Base-by-base conservation (phyloP, 2,113 vertebrate genomes). In the Phylloscopus trochilus region DNA sequence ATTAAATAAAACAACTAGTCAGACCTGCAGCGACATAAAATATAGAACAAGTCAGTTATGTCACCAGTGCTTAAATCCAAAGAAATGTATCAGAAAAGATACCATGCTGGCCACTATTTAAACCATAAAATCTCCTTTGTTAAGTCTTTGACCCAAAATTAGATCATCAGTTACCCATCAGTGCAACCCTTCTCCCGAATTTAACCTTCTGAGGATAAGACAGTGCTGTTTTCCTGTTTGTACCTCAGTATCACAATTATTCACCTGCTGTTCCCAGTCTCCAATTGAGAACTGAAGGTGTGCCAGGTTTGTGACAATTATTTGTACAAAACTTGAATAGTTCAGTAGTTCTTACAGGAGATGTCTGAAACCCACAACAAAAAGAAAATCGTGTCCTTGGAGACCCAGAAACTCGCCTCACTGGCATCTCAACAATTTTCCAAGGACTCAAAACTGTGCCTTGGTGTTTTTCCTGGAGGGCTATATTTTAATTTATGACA, bases 1-100 rank as follows among this genome's bases (percentile, higher is more conserved):
- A 89, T 87, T 89, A 92, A 95, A 92, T 77, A 11, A 91, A 95
- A 93, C 30, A 94, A 64, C 51, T 73, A 92, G 63, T 83, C 79
- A 91, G 55, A 94, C n/a, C 70, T 35, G 6, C 67, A 85, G 59
- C 5, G 21, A 64, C 44, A 89, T 47, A 73, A 95, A 95, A 77
- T 39, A 85, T 0, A 85, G 83, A 86, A 64, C 27, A 88, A 94
- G 46, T 30, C 58, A 83, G 44, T 64, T 58, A 70, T 68, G 37
- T 58, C 67, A 73, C 46, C 31, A 72, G 41, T 33, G 33, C 43
- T 86, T 30, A 79, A 74, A 15, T 46, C 67, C 39, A 69, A 63
- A 86, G 31, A 41, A 53, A 66, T 13, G 39, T 35, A 13, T 5
- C 49, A 72, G 58, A 62, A 82, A 51, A 59, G 9, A 41, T 44